phyloP scores from a whole-genome alignment of 2,888 invertebrate species.

The Urechis unicinctus region DNA sequence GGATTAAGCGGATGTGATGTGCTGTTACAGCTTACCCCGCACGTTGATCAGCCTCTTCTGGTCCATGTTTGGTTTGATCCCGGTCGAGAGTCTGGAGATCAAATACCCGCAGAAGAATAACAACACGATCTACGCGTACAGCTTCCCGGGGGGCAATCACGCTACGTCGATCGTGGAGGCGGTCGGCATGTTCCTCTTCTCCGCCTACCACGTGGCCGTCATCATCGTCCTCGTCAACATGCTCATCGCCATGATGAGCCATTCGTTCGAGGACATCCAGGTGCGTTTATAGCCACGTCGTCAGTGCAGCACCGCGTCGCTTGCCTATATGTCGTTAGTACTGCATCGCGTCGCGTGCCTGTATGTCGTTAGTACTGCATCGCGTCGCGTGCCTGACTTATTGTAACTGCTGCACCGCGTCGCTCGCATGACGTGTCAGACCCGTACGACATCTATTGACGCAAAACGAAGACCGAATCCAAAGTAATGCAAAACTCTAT shows the following conservation, averaged over 20 bases:
- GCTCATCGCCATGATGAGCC: slow-evolving; percentile 70
- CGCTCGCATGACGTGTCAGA: too few species aligned
- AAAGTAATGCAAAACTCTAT: too few species aligned
- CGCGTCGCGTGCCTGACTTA: too few species aligned
- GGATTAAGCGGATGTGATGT: too few species aligned
- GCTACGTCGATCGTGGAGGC: slow-evolving; percentile 44
- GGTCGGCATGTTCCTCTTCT: slow-evolving; percentile 61
- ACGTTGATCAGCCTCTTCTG: slow-evolving; percentile 50
- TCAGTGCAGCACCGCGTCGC: too few species aligned
- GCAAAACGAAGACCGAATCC: too few species aligned
- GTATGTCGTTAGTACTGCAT: too few species aligned
- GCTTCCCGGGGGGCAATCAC: slow-evolving; percentile 17
- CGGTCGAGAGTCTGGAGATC: slow-evolving; percentile 34
- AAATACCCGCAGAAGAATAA: slow-evolving; percentile 22
- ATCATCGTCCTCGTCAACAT: slow-evolving; percentile 71
- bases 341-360: too few species aligned
- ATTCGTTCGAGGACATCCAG: slow-evolving; percentile 65
- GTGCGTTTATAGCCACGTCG: too few species aligned
- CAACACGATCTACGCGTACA: slow-evolving; percentile 11
- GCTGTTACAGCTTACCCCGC: slow-evolving; percentile 42
- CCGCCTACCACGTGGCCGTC: slow-evolving; percentile 63
- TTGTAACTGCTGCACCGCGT: too few species aligned
- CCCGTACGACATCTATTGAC: too few species aligned
- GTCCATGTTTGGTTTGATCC: slow-evolving; percentile 50
- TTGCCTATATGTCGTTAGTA: too few species aligned